Percentiles rank a stretch among this genome's conserved stretches.
phyloP scores from a whole-genome alignment of 2,888 invertebrate species.

The Oxytorus armatus region DNA sequence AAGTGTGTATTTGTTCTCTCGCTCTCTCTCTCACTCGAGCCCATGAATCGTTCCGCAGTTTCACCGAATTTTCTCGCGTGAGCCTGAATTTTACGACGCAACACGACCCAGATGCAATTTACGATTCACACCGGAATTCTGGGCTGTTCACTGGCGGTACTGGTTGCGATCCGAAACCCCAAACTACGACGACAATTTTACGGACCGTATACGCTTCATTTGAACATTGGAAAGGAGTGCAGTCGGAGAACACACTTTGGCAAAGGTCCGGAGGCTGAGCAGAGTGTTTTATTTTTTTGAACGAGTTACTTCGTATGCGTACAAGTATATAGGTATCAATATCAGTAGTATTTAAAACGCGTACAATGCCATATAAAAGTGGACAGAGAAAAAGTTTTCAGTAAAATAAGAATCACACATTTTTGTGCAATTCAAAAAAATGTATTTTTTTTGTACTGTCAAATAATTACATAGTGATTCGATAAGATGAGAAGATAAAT shows the following conservation, averaged over 20 bases:
- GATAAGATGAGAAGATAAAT: too few species aligned
- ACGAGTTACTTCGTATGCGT: neutral
- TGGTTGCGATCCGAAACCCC: constrained; percentile 31
- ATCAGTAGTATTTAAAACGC: neutral
- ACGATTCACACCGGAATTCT: constrained; percentile 63
- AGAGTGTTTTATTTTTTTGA: constrained; percentile 28
- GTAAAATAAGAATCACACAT: too few species aligned
- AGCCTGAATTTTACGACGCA: constrained; percentile 65
- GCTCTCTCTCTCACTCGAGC: constrained; percentile 1
- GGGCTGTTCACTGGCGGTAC: constrained; percentile 10
- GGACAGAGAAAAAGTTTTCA: too few species aligned
- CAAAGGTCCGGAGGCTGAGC: neutral
- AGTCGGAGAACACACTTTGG: constrained; percentile 10
- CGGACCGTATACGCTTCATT: constrained; percentile 64
- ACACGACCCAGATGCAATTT: constrained; percentile 72
- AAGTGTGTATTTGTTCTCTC: neutral
- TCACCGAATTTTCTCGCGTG: constrained; percentile 42
- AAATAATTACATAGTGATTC: too few species aligned
- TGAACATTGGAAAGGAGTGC: constrained; percentile 33
- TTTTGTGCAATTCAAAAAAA: too few species aligned
- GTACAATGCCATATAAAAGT: too few species aligned
- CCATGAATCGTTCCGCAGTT: constrained; percentile 53
- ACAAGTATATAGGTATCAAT: neutral
- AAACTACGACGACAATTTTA: constrained; percentile 67
- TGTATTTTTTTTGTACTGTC: too few species aligned